Base-by-base conservation (phyloP, 1,140 invertebrate genomes). In the Eurosta solidaginis region DNA sequence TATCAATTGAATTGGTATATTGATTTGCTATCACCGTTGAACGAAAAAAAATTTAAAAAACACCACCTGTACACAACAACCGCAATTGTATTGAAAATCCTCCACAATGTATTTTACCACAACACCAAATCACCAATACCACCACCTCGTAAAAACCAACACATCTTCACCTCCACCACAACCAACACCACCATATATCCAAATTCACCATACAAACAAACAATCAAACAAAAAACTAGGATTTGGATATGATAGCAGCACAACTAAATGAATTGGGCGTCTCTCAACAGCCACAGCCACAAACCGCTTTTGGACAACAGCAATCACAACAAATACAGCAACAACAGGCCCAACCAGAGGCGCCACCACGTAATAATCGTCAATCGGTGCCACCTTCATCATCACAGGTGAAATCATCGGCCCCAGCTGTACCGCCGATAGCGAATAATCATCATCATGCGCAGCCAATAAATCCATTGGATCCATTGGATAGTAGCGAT, bases 181-280 rank as follows among this genome's bases (percentile, higher is more conserved):
- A 74, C 68, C 42, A 4, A 73, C 22, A 76, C 75, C 27, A 76
- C 29, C 36, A 50, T 40, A 47, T 33, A 76, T 29, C 45, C 25
- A 76, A 52, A 76, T 76, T 33, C 33, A 76, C 29, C 27, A 76
- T 83, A 85, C 81, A 84, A 82, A 79, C 59, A 54, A 80, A 78
- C 73, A 82, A 81, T 78, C 10, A 63, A 81, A 80, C 54, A 77
- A 77, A 81, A 78, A 79, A 82, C 78, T 90, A 97, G 96, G 96
- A 97, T 89, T 92, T 98, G 89, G 96, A 98, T 89, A 93, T 94
- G 88, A 89, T 98, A 85, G 96, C 96, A 80, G 96, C 95, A 86
- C 96, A 98, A 89, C 91, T 98, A 83, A 97, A 95, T 90, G 95
- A 97, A 89, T 90, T 98, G 86, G 95, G 94, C 83, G 93, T 95